Evolutionary conservation across 2,113 vertebrate species (phyloP).

Genomic region (Gymnocephalus cernua): DNA sequence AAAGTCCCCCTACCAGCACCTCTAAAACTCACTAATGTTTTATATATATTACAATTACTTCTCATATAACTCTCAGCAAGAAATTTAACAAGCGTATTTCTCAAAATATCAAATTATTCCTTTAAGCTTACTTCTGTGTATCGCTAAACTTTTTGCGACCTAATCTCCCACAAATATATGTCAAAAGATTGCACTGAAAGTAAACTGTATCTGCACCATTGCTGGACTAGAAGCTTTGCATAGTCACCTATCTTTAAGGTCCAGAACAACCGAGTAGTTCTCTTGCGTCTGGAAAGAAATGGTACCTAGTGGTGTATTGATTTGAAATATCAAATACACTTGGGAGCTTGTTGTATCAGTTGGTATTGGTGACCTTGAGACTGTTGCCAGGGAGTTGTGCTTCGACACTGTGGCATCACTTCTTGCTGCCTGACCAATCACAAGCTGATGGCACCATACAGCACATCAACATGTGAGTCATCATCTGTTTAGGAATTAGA

Average conservation of each 20-base stretch:
- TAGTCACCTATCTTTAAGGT: not conserved
- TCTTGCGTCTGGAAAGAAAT: slow-evolving; percentile 77
- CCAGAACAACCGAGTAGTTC: slow-evolving; percentile 16
- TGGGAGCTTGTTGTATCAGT: slow-evolving; percentile 67
- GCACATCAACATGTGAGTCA: slow-evolving; percentile 48
- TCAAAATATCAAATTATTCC: not conserved
- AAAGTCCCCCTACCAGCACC: no score
- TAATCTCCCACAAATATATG: not conserved
- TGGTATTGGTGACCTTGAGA: slow-evolving; percentile 37
- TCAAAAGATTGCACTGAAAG: not conserved
- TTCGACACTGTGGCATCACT: slow-evolving; percentile 45
- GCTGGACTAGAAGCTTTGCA: not conserved
- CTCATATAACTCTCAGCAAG: not conserved
- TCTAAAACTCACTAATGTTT: no score
- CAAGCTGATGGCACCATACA: slow-evolving; percentile 30
- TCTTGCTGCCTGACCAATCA: slow-evolving; percentile 53
- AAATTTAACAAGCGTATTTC: not conserved
- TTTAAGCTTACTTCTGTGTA: not conserved
- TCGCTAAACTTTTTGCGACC: not conserved
- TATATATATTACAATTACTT: no score
- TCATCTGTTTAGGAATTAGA: slow-evolving; percentile 48
- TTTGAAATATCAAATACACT: slow-evolving; percentile 87
- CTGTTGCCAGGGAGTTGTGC: slow-evolving; percentile 48
- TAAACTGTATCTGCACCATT: not conserved
- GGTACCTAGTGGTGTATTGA: slow-evolving; percentile 81